Evolutionary conservation across 2,113 vertebrate genomes (phyloP).

Genomic region (Nothobranchius furzeri): DNA sequence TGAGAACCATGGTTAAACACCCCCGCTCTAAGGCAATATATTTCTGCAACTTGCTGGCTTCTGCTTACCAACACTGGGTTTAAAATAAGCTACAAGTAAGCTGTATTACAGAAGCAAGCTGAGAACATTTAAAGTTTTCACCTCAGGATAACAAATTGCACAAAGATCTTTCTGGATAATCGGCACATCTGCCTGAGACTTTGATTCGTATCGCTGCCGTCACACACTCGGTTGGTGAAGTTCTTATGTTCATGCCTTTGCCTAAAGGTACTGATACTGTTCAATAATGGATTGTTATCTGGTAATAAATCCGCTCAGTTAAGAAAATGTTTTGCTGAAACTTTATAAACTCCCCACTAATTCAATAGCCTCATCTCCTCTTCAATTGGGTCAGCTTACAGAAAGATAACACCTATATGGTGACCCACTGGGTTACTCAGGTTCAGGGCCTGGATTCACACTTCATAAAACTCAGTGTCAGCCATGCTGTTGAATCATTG

Average conservation of each 20-base stretch:
- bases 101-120: neutral
- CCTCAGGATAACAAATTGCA: conserved; percentile 2
- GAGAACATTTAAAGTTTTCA: neutral
- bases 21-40: neutral
- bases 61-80: conserved; percentile 20
- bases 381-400: conserved; percentile 1
- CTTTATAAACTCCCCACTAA: neutral
- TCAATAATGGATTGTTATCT: conserved; percentile 11
- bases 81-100: conserved; percentile 12
- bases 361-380: neutral
- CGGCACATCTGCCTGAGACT: conserved; percentile 10
- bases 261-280: conserved; percentile 32
- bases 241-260: conserved; percentile 32
- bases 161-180: neutral
- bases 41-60: conserved; percentile 5
- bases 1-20: too few species aligned
- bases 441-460: conserved; percentile 37
- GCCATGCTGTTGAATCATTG: conserved; percentile 35
- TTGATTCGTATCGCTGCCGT: conserved; percentile 23
- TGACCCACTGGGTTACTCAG: conserved; percentile 52
- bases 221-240: conserved; percentile 9
- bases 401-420: conserved; percentile 1
- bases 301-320: too few species aligned
- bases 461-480: conserved; percentile 14
- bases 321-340: neutral